Conservation (phyloP, 2,797 vertebrate genomes). For the Hippocampus kuda region DNA sequence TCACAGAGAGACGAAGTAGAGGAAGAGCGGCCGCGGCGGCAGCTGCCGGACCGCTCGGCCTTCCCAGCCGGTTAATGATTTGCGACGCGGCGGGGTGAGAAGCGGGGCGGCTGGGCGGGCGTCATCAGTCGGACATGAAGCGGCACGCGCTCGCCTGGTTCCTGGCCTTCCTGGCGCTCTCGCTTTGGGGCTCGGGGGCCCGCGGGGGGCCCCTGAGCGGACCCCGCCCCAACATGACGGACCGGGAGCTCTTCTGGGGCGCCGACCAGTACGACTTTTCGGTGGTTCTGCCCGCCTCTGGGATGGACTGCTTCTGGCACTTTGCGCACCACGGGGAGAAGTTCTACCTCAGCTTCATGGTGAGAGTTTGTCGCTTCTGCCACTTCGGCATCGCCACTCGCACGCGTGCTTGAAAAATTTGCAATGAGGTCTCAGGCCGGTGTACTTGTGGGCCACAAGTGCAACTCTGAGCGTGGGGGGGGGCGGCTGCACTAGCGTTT, state of each 20-base stretch:
- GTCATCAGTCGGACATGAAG: conserved; percentile 35
- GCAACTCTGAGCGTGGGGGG: too few relatives aligned
- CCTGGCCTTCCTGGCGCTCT: conserved; percentile 20
- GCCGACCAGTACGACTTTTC: conserved; percentile 81
- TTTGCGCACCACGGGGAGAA: conserved; percentile 73
- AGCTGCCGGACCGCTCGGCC: conserved; percentile 26
- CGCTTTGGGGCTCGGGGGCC: conserved; percentile 26
- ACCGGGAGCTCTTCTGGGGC: conserved; percentile 70
- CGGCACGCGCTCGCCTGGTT: not conserved
- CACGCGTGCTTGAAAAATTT: too few relatives aligned
- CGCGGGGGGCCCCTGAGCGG: conserved; percentile 51
- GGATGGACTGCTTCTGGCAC: conserved; percentile 86
- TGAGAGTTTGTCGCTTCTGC: conserved; percentile 38
- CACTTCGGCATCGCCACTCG: too few relatives aligned
- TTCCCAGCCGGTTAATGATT: conserved; percentile 75
- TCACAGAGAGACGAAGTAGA: not conserved
- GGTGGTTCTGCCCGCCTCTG: conserved; percentile 61
- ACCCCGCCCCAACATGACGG: conserved; percentile 32
- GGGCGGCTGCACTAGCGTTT: not conserved
- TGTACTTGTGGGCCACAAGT: too few relatives aligned
- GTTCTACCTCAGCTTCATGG: conserved; percentile 89
- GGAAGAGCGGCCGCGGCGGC: not conserved
- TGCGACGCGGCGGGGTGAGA: too few relatives aligned
- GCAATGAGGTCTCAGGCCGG: too few relatives aligned
- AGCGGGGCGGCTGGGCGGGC: not conserved